Evolutionary conservation across 2,888 invertebrate species (phyloP).

Genomic region (Stenoptilia bipunctidactyla): DNA sequence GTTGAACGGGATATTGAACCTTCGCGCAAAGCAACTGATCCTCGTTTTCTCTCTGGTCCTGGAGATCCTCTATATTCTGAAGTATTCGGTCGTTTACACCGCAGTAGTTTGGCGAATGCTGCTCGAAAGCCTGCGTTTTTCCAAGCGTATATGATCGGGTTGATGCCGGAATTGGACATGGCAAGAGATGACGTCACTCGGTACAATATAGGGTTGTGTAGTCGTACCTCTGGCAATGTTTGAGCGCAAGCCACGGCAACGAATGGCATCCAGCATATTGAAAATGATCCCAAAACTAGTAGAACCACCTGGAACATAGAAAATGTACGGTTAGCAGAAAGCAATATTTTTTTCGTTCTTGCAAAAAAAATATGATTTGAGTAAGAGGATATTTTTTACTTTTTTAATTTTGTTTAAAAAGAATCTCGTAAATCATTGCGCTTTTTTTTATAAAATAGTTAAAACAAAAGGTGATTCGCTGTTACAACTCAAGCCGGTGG

Average conservation of each 20-base stretch:
- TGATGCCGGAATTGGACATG: slow-evolving; percentile 84
- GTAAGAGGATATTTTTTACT: no score
- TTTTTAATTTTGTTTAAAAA: no score
- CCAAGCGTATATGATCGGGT: slow-evolving; percentile 89
- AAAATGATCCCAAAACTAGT: slow-evolving; percentile 82
- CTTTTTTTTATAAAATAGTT: no score
- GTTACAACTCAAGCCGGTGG: no score
- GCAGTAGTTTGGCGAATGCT: slow-evolving; percentile 77
- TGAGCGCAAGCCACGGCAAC: slow-evolving; percentile 77
- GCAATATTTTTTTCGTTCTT: no score
- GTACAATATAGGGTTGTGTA: slow-evolving; percentile 71
- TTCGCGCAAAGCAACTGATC: slow-evolving; percentile 58
- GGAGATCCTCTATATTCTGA: slow-evolving; percentile 69
- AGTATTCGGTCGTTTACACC: slow-evolving; percentile 75
- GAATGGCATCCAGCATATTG: slow-evolving; percentile 86
- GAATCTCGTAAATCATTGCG: no score
- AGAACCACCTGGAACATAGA: slow-evolving; percentile 83
- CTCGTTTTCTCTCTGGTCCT: slow-evolving; percentile 64
- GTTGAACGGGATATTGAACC: slow-evolving; percentile 51
- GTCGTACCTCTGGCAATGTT: slow-evolving; percentile 61
- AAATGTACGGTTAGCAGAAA: no score
- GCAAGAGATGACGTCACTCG: slow-evolving; percentile 78
- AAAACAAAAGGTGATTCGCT: no score
- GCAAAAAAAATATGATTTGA: no score
- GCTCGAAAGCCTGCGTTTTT: slow-evolving; percentile 83